Evolutionary conservation across 2,113 vertebrate genomes (phyloP).

Genomic region (Sinocyclocheilus rhinocerous): DNA sequence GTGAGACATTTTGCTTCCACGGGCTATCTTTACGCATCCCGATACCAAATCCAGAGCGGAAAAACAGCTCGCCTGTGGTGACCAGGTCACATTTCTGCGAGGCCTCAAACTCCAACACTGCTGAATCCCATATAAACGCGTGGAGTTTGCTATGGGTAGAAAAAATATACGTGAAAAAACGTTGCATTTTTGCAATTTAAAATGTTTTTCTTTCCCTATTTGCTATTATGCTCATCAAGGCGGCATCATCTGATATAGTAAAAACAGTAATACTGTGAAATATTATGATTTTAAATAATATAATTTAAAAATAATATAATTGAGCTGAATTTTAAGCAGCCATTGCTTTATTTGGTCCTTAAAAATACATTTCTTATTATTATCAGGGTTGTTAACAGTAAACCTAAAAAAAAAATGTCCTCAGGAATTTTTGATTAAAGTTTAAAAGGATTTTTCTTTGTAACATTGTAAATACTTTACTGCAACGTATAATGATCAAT

Average conservation of each 20-base stretch:
- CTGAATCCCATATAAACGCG: constrained; percentile 98
- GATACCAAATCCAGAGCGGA: constrained; percentile 95
- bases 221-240: background rate
- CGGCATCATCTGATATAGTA: too few relatives aligned
- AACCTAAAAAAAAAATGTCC: too few relatives aligned
- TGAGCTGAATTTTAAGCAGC: too few relatives aligned
- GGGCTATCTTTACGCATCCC: constrained; percentile 99
- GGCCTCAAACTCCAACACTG: constrained; percentile 95
- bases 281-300: too few relatives aligned
- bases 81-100: constrained; percentile 98
- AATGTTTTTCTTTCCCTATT: background rate
- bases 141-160: constrained; percentile 86
- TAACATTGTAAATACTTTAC: background rate
- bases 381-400: too few relatives aligned
- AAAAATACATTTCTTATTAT: too few relatives aligned
- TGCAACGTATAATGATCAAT: background rate
- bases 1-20: constrained; percentile 97
- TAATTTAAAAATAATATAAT: too few relatives aligned
- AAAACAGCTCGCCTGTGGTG: constrained; percentile 96
- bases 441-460: background rate
- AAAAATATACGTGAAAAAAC: constrained; percentile 56
- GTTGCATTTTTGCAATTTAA: too few relatives aligned
- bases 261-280: too few relatives aligned
- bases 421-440: background rate
- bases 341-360: too few relatives aligned